phyloP scores from a whole-genome alignment of 2,113 vertebrate species.

The Gopherus flavomarginatus region DNA sequence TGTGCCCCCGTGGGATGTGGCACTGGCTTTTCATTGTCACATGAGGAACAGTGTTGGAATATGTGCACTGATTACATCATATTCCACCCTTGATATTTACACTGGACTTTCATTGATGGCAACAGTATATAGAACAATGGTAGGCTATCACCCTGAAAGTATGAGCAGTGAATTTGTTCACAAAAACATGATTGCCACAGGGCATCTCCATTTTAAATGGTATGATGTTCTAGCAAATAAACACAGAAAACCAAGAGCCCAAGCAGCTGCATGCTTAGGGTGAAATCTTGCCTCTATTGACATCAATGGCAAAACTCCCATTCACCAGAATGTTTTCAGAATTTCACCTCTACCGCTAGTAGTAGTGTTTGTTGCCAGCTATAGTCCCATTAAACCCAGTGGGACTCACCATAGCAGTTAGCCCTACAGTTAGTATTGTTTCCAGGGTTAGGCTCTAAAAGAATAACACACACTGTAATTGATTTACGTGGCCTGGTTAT shows the following conservation, averaged over 20 bases:
- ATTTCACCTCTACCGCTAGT: not conserved
- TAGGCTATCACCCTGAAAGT: not conserved
- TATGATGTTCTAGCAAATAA: not conserved
- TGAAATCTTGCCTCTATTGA: not conserved
- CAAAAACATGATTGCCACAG: not conserved
- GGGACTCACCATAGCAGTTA: not conserved
- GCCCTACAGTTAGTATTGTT: not conserved
- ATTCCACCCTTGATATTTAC: not conserved
- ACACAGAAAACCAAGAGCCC: not conserved
- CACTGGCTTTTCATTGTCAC: too few species aligned
- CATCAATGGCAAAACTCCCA: not conserved
- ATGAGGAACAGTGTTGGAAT: not conserved
- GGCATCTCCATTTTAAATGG: not conserved
- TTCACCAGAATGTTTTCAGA: not conserved
- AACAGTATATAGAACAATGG: not conserved
- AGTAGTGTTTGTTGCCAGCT: accelerated
- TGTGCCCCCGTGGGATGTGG: not conserved
- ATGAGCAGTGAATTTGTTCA: not conserved
- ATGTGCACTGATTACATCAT: not conserved
- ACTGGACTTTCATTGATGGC: not conserved
- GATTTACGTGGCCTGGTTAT: conserved; percentile 68
- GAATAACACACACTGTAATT: conserved; percentile 61
- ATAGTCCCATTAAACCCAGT: not conserved
- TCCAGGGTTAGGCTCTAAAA: not conserved
- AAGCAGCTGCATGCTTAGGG: too few species aligned